Base-by-base conservation (phyloP, 2,113 vertebrate species). In the Catharus minimus region DNA sequence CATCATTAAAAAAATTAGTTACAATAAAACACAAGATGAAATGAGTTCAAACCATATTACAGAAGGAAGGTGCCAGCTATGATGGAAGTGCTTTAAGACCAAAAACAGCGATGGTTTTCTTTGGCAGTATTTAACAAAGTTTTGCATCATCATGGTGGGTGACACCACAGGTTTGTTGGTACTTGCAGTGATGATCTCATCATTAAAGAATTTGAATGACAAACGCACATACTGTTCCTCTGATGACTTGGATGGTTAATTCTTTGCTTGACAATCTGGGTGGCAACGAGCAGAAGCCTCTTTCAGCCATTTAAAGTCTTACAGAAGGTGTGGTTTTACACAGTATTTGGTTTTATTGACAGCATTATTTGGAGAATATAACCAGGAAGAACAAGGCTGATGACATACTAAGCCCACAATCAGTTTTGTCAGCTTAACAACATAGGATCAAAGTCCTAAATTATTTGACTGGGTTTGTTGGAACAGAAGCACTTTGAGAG, bases 331-430 rank as follows among this genome's bases (percentile, higher is more conserved):
- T 26, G 33, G 55, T 22, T 93, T 90, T 50, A 26, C 30, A 22
- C 0, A n/a, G 43, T 26, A 55, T 15, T 38, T 75, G 41, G 1
- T 69, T 36, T 76, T 58, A 46, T 21, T n/a, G 21, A 39, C 0
- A 0, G 39, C 10, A 6, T 28, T 46, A 7, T 44, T 46, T 69
- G 20, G 26, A 73, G 14, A 69, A 36, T 12, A 78, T 4, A 52
- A 11, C 20, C 60, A 89, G 53, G 62, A 75, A 68, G 39, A 81
- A n/a, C 9, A 41, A n/a, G 24, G 28, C 22, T 56, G 28, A 3
- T 36, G 22, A 41, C 3, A 43, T 41, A 30, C 16, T 36, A 50
- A 81, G 26, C 7, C 24, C 32, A 21, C 21, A 32, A 46, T 56
- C 33, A 57, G 21, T 82, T 82, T 71, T 56, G 13, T 64, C 52